Evolutionary conservation across 2,888 invertebrate species (phyloP).

Genomic region (Oscheius sp.): DNA sequence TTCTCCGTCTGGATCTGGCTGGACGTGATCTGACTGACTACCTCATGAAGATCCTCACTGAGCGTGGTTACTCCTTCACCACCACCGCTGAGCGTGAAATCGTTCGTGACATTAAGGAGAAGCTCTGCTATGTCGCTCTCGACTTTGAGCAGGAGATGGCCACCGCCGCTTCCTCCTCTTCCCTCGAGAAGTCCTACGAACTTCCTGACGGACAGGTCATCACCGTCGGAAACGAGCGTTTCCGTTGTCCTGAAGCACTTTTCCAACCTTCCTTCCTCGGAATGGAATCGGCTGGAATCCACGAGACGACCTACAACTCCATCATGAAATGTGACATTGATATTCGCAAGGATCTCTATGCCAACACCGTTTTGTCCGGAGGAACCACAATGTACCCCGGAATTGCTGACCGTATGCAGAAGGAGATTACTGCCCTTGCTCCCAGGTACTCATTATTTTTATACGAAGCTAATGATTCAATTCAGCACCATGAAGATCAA

Average conservation of each 20-base stretch:
- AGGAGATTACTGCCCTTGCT: constrained; percentile 79
- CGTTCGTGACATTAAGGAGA: constrained; percentile 91
- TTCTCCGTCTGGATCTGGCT: constrained; percentile 77
- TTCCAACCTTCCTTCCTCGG: constrained; percentile 86
- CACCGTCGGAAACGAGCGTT: constrained; percentile 79
- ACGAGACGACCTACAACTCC: constrained; percentile 81
- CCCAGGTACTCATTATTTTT: constrained; percentile 48
- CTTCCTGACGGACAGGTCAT: constrained; percentile 85
- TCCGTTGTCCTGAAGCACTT: constrained; percentile 89
- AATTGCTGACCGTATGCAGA: constrained; percentile 97
- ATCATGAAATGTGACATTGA: constrained; percentile 95
- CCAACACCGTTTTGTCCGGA: constrained; percentile 76
- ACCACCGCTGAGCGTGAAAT: constrained; percentile 81
- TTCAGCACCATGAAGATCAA: constrained; percentile 79
- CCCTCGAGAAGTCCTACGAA: constrained; percentile 89
- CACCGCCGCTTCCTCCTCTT: constrained; percentile 88
- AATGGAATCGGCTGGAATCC: constrained; percentile 68
- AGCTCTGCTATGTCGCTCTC: constrained; percentile 97
- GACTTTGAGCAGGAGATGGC: constrained; percentile 96
- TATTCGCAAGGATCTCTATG: constrained; percentile 85
- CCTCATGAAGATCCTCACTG: constrained; percentile 78
- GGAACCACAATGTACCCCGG: constrained; percentile 89
- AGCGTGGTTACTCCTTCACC: constrained; percentile 75
- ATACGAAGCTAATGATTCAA: not conserved
- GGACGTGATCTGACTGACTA: constrained; percentile 77